Evolutionary conservation across 2,113 vertebrate species (phyloP).

Genomic region (Aphyosemion australe): DNA sequence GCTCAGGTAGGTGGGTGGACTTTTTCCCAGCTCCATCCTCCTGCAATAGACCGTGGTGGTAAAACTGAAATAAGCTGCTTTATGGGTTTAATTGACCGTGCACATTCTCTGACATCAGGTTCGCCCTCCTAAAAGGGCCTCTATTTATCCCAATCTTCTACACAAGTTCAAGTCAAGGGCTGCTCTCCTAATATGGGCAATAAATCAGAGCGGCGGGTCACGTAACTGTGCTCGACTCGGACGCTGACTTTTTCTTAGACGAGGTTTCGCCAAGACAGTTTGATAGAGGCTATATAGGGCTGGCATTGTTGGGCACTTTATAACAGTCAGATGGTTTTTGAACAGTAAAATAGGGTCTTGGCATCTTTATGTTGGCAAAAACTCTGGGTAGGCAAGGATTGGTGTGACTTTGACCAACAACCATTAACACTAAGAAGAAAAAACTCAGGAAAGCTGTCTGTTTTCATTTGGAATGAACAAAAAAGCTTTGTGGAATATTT

Average conservation of each 20-base stretch:
- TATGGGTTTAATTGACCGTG: constrained; percentile 61
- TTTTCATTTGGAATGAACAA: too few relatives aligned
- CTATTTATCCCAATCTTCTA: constrained; percentile 60
- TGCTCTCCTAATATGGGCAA: constrained; percentile 59
- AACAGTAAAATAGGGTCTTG: neutral
- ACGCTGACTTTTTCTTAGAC: constrained; percentile 34
- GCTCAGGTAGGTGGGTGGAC: neutral
- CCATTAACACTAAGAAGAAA: neutral
- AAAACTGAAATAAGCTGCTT: constrained; percentile 53
- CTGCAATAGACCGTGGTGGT: neutral
- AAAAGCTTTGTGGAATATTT: too few relatives aligned
- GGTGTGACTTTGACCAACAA: neutral
- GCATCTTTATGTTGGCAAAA: neutral
- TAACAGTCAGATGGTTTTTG: neutral
- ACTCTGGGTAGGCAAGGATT: neutral
- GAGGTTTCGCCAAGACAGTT: constrained; percentile 9
- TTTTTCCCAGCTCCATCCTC: neutral
- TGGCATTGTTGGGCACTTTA: neutral
- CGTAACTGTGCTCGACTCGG: constrained; percentile 25
- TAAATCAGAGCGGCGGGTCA: constrained; percentile 62
- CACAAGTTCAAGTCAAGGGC: constrained; percentile 60
- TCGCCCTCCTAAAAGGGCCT: constrained; percentile 30
- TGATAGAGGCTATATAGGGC: neutral
- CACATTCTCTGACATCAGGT: constrained; percentile 45
- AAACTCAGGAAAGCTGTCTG: too few relatives aligned